Conservation (phyloP, 2,797 vertebrate species). For the Mus spretus region DNA sequence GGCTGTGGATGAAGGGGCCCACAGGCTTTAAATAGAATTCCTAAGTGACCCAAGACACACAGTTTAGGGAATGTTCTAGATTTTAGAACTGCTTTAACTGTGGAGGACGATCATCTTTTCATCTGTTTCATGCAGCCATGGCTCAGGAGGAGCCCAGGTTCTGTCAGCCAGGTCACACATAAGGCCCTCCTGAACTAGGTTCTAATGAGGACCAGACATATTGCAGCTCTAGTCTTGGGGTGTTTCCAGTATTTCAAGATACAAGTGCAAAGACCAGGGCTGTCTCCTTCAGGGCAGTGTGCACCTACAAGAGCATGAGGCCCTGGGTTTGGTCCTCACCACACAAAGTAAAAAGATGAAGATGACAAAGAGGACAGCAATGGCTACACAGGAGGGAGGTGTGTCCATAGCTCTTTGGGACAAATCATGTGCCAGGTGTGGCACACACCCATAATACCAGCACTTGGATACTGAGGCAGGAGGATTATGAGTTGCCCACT, state of each 20-base stretch:
- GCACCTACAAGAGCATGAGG: not conserved
- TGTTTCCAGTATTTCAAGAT: not conserved
- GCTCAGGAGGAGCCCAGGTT: not conserved
- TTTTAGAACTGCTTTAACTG: slow-evolving; percentile 33
- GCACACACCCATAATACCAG: not conserved
- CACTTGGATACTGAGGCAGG: not conserved
- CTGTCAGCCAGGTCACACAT: not conserved
- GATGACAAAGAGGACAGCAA: not conserved
- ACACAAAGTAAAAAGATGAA: not conserved
- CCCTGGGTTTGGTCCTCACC: not conserved
- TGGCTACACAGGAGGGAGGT: not conserved
- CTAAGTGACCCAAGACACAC: not conserved
- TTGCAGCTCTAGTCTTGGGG: not conserved
- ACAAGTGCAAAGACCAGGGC: not conserved
- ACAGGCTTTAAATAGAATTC: not conserved
- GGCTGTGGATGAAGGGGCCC: not conserved
- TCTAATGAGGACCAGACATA: slow-evolving; percentile 5
- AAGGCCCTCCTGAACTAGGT: not conserved
- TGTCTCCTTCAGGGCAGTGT: not conserved
- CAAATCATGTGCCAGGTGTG: not conserved
- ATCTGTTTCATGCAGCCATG: not conserved
- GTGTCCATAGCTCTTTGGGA: slow-evolving; percentile 2
- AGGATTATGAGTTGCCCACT: not conserved
- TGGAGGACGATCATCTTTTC: slow-evolving; percentile 10
- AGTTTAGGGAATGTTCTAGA: slow-evolving; percentile 23